phyloP scores from a whole-genome alignment of 2,797 vertebrate genomes.

The Mus spretus region DNA sequence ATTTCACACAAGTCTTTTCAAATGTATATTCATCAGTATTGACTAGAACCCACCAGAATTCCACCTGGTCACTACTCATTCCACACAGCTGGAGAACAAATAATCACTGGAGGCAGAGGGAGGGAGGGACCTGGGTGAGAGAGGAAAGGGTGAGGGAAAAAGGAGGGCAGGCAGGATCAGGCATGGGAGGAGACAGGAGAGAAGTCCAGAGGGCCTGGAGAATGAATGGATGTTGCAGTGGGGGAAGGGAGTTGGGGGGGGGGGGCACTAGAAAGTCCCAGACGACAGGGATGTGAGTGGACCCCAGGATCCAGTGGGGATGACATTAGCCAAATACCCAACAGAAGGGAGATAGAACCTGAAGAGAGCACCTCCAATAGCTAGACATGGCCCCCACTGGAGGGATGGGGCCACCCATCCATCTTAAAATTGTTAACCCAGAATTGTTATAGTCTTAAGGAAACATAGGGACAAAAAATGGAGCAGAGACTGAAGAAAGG shows the following conservation, averaged over 20 bases:
- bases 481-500: background rate
- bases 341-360: no score
- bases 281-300: background rate
- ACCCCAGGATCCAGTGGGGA: background rate
- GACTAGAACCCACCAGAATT: background rate
- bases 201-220: background rate
- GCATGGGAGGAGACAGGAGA: background rate
- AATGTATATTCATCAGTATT: background rate
- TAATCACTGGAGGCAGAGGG: background rate
- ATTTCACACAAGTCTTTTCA: background rate
- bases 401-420: background rate
- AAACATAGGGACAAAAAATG: background rate
- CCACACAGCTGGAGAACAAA: background rate
- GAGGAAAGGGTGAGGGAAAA: background rate
- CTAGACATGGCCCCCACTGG: background rate
- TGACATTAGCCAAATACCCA: background rate
- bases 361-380: background rate
- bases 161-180: background rate
- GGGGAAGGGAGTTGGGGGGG: no score
- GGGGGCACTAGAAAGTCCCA: background rate
- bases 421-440: background rate
- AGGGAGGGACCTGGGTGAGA: background rate
- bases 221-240: background rate
- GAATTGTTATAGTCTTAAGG: background rate
- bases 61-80: background rate